phyloP scores from a whole-genome alignment of 2,797 vertebrate species.

The Aplochiton taeniatus region DNA sequence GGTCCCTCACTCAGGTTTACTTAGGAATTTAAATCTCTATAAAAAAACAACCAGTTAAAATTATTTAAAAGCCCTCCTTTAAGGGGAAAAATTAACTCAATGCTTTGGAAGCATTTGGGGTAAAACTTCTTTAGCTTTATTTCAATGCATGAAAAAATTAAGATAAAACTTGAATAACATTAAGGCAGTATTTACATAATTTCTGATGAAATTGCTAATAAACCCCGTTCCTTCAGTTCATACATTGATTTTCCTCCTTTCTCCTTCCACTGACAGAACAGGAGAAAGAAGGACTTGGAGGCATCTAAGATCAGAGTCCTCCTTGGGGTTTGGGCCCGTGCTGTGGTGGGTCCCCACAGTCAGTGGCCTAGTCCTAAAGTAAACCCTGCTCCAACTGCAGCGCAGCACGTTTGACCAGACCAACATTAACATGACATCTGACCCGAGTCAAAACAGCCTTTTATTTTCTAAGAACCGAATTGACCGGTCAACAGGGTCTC shows the following conservation, averaged over 20 bases:
- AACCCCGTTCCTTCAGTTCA: slow-evolving; percentile 59
- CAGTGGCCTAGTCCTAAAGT: neutral
- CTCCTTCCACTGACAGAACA: slow-evolving; percentile 53
- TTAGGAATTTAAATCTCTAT: slow-evolving; percentile 71
- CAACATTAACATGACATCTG: neutral
- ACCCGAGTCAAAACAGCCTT: neutral
- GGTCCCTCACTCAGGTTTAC: slow-evolving; percentile 72
- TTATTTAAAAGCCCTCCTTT: slow-evolving; percentile 72
- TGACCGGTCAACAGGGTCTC: too few relatives aligned
- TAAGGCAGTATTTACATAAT: slow-evolving; percentile 89
- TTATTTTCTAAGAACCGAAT: too few relatives aligned
- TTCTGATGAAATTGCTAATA: slow-evolving; percentile 67
- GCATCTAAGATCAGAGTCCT: neutral
- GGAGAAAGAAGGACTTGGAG: slow-evolving; percentile 45
- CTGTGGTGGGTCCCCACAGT: neutral
- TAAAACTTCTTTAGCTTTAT: slow-evolving; percentile 50
- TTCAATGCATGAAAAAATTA: slow-evolving; percentile 77
- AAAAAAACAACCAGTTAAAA: slow-evolving; percentile 67
- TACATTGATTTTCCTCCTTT: slow-evolving; percentile 49
- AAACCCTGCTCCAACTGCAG: neutral
- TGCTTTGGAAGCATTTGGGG: slow-evolving; percentile 72
- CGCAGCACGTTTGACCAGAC: neutral
- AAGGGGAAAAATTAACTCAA: slow-evolving; percentile 67
- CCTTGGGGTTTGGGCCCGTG: slow-evolving; percentile 14
- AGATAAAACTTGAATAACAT: slow-evolving; percentile 79